phyloP scores from a whole-genome alignment of 2,113 vertebrate genomes.

The Saguinus midas region DNA sequence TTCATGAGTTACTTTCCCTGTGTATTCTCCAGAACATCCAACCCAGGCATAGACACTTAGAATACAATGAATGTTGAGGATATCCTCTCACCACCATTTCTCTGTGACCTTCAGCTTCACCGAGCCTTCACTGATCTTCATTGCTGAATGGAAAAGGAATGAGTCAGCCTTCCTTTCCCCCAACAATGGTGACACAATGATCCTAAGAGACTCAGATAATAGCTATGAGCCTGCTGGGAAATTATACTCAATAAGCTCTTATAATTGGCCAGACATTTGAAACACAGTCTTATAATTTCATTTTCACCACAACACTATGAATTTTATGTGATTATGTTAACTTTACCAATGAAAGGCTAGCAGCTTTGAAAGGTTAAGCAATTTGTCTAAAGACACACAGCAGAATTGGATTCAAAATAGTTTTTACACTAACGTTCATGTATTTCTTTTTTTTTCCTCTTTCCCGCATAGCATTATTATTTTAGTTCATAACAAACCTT shows the following conservation, averaged over 20 bases:
- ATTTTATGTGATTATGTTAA: background rate
- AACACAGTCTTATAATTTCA: background rate
- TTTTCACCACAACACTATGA: background rate
- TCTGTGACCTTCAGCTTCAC: background rate
- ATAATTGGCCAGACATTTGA: background rate
- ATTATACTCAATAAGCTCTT: background rate
- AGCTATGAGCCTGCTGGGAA: background rate
- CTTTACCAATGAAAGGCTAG: background rate
- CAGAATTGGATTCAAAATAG: background rate
- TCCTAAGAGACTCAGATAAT: background rate
- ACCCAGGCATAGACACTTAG: rapidly evolving
- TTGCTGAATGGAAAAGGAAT: background rate
- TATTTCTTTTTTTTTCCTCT: background rate
- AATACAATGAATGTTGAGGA: rapidly evolving
- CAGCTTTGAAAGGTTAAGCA: background rate
- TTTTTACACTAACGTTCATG: background rate
- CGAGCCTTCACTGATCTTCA: background rate
- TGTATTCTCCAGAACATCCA: too few species aligned
- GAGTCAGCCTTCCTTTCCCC: background rate
- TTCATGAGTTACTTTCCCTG: background rate
- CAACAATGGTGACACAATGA: rapidly evolving
- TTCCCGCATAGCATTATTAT: background rate
- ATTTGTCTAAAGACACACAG: background rate
- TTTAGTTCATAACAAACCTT: background rate
- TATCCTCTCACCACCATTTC: background rate